Evolutionary conservation across 2,113 vertebrate species (phyloP), one percentile per base, ranked within the genome.

Genomic region (Condylura cristata): DNA sequence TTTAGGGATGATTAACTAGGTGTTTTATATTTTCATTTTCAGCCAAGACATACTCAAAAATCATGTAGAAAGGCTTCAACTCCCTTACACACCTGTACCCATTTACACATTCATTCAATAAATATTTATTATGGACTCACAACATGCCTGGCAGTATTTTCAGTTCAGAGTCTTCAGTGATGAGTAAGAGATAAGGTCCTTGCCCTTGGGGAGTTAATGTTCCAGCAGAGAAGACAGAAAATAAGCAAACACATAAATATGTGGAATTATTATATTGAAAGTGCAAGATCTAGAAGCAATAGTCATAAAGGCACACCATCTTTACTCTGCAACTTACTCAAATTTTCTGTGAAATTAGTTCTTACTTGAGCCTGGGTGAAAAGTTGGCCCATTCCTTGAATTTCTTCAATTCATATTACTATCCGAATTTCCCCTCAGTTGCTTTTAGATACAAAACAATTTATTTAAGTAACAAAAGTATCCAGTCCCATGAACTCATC

Each of bases 121-220:
- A 66, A 88, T 85, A 78, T 53, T 53, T 93, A 60, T 86, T 53
- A 83, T 89, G 39, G 8, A 18, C 6, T 86, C n/a, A 61, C 4
- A 80, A 85, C 3, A 0, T 89, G n/a, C 32, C 61, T 82, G 41
- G 34, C 34, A 34, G 86, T 93, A 51, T 89, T 71, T 28, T 86
- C 65, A 85, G 30, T 26, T 85, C 61, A 76, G 22, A 96, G 9
- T 63, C 88, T 87, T 93, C 53, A 90, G 41, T 90, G 4, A 87
- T 63, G 26, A 71, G 56, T 66, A 34, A 84, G 10, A 91, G 39
- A 56, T 39, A 80, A 72, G 28, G 10, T 58, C 20, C 11, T 81
- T 80, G 44, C 8, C 76, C 12, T 88, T 82, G 32, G 51, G 34
- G 51, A 82, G 13, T n/a, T 75, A 83, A 46, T 76, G 20, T 56